A percentile compares a stretch with the other conserved stretches of the same genome.
Conservation (phyloP, 92 coral and sea anemone genomes). For the Phenganax subtilis region DNA sequence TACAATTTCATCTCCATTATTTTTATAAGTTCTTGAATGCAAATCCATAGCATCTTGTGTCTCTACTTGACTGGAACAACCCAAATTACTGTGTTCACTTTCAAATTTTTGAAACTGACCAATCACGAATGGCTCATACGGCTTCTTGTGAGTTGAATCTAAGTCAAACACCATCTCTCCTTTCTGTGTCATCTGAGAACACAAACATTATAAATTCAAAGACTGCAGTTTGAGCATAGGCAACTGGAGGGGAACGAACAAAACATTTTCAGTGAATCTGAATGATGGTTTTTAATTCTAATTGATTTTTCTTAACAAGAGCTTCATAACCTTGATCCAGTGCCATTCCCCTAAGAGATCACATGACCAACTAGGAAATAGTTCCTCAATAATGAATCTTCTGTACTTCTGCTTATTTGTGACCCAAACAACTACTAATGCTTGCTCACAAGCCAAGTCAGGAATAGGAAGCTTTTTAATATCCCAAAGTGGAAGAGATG, state of each 20-base stretch:
- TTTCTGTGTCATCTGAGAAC: conserved; percentile 61
- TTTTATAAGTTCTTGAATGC: not conserved
- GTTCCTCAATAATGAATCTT: conserved; percentile 72
- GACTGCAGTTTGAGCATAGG: not conserved
- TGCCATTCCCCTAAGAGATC: conserved; percentile 84
- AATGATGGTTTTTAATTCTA: not conserved
- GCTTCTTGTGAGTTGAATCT: conserved; percentile 88
- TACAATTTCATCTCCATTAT: not conserved
- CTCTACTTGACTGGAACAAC: not conserved
- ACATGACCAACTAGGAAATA: conserved; percentile 82
- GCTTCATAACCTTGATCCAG: conserved; percentile 76
- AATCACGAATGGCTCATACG: conserved; percentile 77
- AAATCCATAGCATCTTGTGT: not conserved
- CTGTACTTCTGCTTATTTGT: conserved; percentile 91
- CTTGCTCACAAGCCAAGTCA: conserved; percentile 58
- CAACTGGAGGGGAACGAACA: not conserved
- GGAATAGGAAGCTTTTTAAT: conserved; percentile 81
- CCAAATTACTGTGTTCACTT: not conserved
- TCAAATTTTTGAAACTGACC: conserved; percentile 52
- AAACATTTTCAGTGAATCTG: not conserved
- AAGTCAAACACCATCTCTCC: conserved; percentile 79
- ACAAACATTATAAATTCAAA: not conserved
- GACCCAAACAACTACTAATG: conserved; percentile 84
- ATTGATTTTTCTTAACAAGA: not conserved
- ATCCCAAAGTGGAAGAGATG: conserved; percentile 92